Conservation (phyloP, 2,113 vertebrate species). For the Egretta garzetta region DNA sequence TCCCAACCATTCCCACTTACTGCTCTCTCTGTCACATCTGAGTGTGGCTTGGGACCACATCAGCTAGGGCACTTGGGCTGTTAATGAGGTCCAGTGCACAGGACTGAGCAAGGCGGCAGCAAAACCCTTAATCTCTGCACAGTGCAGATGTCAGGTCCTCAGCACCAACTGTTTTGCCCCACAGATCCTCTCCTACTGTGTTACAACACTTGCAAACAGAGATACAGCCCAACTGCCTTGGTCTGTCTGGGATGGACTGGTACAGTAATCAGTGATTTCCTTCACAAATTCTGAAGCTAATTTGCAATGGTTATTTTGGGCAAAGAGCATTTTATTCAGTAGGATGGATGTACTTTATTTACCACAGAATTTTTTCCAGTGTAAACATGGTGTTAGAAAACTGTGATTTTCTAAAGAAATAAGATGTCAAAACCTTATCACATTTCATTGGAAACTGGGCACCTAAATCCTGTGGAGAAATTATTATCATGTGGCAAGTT, state of each 20-base stretch:
- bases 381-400: background rate
- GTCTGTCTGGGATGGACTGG: background rate
- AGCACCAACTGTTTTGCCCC: background rate
- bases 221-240: background rate
- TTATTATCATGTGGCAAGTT: background rate
- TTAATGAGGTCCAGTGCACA: background rate
- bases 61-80: background rate
- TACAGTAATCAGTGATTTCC: background rate
- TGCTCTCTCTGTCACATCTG: background rate
- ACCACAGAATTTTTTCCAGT: background rate
- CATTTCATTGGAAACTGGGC: background rate
- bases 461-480: background rate
- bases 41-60: background rate
- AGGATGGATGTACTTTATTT: background rate
- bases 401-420: background rate
- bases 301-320: background rate
- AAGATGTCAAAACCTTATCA: background rate
- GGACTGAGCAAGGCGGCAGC: fast-evolving
- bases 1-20: background rate
- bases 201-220: background rate
- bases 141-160: background rate
- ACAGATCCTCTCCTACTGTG: background rate
- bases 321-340: background rate
- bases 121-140: background rate
- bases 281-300: background rate